Conservation (phyloP, 2,797 vertebrate genomes). For the Propithecus deckenii region DNA sequence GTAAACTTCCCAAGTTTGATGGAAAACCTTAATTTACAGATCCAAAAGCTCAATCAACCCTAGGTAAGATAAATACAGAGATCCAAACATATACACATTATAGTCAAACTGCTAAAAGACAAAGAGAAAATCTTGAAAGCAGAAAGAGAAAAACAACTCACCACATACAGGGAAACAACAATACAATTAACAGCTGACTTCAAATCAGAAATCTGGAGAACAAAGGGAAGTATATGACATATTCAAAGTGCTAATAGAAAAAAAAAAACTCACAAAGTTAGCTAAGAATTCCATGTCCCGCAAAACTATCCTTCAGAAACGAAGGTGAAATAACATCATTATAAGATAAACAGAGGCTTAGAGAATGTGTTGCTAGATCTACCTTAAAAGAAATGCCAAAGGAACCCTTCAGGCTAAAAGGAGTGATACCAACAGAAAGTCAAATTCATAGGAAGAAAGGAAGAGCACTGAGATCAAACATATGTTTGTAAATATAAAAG, state of each 20-base stretch:
- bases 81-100: neutral
- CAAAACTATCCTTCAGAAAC: neutral
- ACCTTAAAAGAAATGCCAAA: neutral
- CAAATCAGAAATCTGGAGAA: neutral
- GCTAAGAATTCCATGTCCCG: neutral
- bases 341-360: neutral
- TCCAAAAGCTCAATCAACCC: neutral
- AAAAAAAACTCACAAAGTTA: neutral
- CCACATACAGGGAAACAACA: neutral
- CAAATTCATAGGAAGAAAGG: neutral
- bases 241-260: neutral
- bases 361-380: neutral
- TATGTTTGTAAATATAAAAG: neutral
- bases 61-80: neutral
- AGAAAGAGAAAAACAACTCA: neutral
- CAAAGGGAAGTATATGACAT: neutral
- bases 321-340: neutral
- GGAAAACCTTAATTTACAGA: neutral
- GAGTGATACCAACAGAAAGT: neutral
- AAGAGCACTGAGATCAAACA: neutral
- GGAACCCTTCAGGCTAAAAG: neutral
- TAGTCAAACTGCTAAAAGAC: neutral
- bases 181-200: neutral
- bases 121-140: neutral
- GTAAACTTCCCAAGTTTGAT: neutral